Conservation (phyloP, 92 coral and sea anemone species). For the Zoanthus sociatus region DNA sequence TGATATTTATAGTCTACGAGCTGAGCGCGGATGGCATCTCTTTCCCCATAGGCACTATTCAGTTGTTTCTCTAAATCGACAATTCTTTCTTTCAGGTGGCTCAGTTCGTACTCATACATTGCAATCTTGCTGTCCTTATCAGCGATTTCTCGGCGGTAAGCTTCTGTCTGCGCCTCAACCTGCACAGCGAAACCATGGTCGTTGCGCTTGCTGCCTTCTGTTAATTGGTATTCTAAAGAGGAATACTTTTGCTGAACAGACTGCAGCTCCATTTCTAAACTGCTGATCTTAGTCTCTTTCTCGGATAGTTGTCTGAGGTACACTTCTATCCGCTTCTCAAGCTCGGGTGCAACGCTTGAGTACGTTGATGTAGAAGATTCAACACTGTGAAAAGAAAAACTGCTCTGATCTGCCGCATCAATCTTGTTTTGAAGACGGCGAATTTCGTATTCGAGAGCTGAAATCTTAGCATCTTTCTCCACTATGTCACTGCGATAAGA, state of each 20-base stretch:
- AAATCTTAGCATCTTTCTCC: conserved; percentile 32
- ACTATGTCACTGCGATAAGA: conserved; percentile 20
- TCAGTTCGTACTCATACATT: conserved; percentile 36
- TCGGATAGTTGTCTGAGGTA: conserved; percentile 32
- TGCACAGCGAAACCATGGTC: conserved; percentile 44
- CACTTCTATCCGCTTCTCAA: conserved; percentile 41
- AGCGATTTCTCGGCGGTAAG: conserved; percentile 45
- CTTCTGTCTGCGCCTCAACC: conserved; percentile 45
- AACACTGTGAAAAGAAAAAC: conserved; percentile 7
- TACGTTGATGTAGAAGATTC: conserved; percentile 1
- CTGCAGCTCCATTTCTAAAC: conserved; percentile 27
- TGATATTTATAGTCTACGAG: conserved; percentile 49
- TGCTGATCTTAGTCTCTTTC: conserved; percentile 35
- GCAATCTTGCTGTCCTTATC: conserved; percentile 55
- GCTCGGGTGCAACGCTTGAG: conserved; percentile 27
- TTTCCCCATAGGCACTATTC: conserved; percentile 34
- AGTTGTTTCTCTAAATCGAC: conserved; percentile 17
- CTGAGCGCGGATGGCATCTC: conserved; percentile 54
- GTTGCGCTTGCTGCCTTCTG: conserved; percentile 28
- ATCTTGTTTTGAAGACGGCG: conserved; percentile 34
- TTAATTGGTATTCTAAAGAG: conserved; percentile 37
- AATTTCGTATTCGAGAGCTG: conserved; percentile 28
- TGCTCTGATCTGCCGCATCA: conserved; percentile 3
- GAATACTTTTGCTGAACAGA: conserved; percentile 35
- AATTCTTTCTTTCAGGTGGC: conserved; percentile 26